Base-by-base conservation (phyloP, 2,888 invertebrate genomes). In the Troides aeacus region DNA sequence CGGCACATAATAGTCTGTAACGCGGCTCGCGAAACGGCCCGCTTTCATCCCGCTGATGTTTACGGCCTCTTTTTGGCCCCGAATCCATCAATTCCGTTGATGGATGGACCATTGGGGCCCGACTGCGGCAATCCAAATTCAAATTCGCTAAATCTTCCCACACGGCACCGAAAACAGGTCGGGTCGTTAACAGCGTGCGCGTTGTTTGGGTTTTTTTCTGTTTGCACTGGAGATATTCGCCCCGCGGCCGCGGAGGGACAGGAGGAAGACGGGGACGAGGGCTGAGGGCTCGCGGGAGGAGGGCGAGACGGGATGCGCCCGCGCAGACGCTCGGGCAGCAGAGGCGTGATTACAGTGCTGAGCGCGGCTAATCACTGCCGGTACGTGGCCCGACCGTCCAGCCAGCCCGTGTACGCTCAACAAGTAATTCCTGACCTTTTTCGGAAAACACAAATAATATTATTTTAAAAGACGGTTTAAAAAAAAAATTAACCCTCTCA, bases 91-190 rank as follows among this genome's bases (percentile, higher is more conserved):
- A 92, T 92, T 91, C 89, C 83, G 77, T 81, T 91, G 92, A 92
- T 91, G 92, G 91, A 92, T 92, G 92, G 85, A 84, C 84, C 88
- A 81, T 83, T 84, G 85, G 30, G 83, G 81, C 79, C 79, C 76
- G 81, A 70, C 76, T 81, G 83, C 80, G 83, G 86, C 88, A 86
- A 90, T 91, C 90, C 89, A 89, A 90, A 90, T 90, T 92, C 90
- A 92, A 92, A 92, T 92, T 92, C 89, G 92, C 92, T 90, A 92
- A 92, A 90, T 90, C 91, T 92, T 92, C 92, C 90, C 92, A 92
- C 90, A 91, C 87, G 79, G 85, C 82, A 82, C 82, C 85, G 87
- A 87, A 86, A 90, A 90, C 89, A 85, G 88, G 87, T 87, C 87
- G 85, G 84, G 84, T 92, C 90, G 90, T 92, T 91, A 91, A 90